A percentile compares a stretch with the other conserved stretches of the same genome.
These are phyloP conservation scores for Hycleus cichorii DNA, from an alignment of 1,140 invertebrate species.

Conservation along the genomic window DNA sequence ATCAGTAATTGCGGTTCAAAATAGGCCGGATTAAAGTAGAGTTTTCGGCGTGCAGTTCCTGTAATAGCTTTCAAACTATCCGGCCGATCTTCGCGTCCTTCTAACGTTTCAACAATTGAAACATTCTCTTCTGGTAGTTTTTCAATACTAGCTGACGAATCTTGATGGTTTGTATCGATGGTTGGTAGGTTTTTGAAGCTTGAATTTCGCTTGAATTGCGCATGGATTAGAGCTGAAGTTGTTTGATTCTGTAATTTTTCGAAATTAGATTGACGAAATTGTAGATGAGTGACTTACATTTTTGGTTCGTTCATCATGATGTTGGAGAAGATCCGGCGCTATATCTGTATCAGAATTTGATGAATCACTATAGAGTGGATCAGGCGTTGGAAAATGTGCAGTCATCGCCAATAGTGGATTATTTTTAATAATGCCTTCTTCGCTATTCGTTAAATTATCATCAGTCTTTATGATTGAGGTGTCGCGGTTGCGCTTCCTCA, in stretches of 20 bases:
- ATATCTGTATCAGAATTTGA: constrained; percentile 40
- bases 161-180: constrained; percentile 29
- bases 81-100: constrained; percentile 51
- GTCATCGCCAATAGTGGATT: constrained; percentile 59
- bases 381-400: constrained; percentile 50
- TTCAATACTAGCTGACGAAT: constrained; percentile 53
- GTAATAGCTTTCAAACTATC: constrained; percentile 54
- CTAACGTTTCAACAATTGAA: constrained; percentile 72
- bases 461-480: constrained; percentile 27
- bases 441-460: constrained; percentile 37
- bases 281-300: neutral
- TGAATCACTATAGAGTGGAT: constrained; percentile 41
- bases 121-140: constrained; percentile 73
- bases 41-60: constrained; percentile 59
- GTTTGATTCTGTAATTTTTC: constrained; percentile 48
- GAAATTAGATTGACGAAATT: constrained; percentile 8
- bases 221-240: constrained; percentile 63
- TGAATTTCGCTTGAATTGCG: constrained; percentile 29
- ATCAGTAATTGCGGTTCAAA: constrained; percentile 76
- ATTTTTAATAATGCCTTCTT: constrained; percentile 62
- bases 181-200: neutral
- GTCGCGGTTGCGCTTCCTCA: constrained; percentile 39
- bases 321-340: constrained; percentile 30
- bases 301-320: constrained; percentile 29
- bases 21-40: constrained; percentile 83